Conservation (phyloP, 2,113 vertebrate genomes). For the Proterorhinus semilunaris region DNA sequence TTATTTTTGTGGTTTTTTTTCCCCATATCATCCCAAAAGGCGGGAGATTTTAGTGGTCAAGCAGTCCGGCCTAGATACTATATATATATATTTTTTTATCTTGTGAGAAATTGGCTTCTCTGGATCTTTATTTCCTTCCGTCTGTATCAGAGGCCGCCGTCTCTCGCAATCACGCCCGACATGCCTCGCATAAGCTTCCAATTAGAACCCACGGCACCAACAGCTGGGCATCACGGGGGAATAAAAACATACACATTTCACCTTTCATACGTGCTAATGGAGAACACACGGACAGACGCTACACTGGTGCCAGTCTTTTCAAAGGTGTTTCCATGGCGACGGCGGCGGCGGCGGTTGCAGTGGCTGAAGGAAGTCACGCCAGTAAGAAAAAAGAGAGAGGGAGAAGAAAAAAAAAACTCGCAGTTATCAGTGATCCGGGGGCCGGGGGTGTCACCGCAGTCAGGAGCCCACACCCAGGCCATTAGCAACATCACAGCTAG, state of each 20-base stretch:
- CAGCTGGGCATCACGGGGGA: not conserved
- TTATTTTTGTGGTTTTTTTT: no score
- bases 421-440: slow-evolving; percentile 1
- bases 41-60: no score
- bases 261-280: slow-evolving; percentile 57
- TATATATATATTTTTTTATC: no score
- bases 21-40: no score
- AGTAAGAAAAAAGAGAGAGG: slow-evolving; percentile 5
- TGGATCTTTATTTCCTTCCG: no score
- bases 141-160: no score
- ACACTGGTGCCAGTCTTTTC: slow-evolving; percentile 42
- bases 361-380: slow-evolving; percentile 46
- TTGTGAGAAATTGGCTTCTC: no score
- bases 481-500: slow-evolving; percentile 7
- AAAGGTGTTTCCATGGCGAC: slow-evolving; percentile 65
- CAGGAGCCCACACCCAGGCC: slow-evolving; percentile 1
- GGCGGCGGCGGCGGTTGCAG: slow-evolving; percentile 37
- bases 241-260: slow-evolving; percentile 32
- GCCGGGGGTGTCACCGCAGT: slow-evolving; percentile 15
- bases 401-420: not conserved
- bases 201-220: slow-evolving; percentile 14
- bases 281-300: slow-evolving; percentile 21
- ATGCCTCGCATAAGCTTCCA: slow-evolving; percentile 8
- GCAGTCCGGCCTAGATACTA: no score
- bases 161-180: no score